These are phyloP conservation scores for Copidosoma aretas DNA, from an alignment of 2,888 invertebrate species.

Conservation along the genomic window DNA sequence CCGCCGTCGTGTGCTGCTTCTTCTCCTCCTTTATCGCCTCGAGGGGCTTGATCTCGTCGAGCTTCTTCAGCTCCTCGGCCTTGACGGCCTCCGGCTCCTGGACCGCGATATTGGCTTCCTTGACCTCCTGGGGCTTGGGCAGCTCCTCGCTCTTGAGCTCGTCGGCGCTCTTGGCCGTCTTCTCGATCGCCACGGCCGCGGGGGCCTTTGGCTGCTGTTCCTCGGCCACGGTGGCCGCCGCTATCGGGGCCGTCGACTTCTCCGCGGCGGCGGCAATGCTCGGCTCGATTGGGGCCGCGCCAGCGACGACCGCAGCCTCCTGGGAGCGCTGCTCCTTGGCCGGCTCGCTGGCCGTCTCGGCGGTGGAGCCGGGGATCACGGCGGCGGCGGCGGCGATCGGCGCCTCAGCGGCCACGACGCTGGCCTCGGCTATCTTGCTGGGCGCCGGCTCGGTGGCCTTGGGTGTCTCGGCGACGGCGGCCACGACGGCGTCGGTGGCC, in stretches of 20 bases:
- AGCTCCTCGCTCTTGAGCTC: conserved; percentile 59
- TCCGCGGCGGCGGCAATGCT: conserved; percentile 17
- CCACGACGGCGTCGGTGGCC: background rate
- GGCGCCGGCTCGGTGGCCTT: conserved; percentile 6
- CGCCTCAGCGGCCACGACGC: background rate
- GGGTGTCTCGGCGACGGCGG: conserved; percentile 3
- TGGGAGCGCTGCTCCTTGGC: conserved; percentile 32
- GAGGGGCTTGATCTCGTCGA: conserved; percentile 22
- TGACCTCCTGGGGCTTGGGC: conserved; percentile 54
- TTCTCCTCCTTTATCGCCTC: conserved; percentile 24
- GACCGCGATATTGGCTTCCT: conserved; percentile 18
- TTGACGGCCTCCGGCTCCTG: conserved; percentile 3
- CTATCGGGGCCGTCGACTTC: conserved; percentile 40
- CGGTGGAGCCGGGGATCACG: conserved; percentile 21
- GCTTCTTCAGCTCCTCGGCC: conserved; percentile 38
- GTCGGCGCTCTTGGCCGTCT: conserved; percentile 48
- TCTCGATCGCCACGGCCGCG: conserved; percentile 33
- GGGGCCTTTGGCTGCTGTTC: conserved; percentile 25
- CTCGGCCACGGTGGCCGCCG: conserved; percentile 33
- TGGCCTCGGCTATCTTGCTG: background rate
- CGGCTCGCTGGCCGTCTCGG: background rate
- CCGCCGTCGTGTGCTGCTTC: conserved; percentile 35
- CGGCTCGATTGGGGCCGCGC: conserved; percentile 19
- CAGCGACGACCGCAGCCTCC: conserved; percentile 30
- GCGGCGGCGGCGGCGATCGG: conserved; percentile 10